Conservation (phyloP, 2,888 invertebrate genomes). For the Cephus pulcher region DNA sequence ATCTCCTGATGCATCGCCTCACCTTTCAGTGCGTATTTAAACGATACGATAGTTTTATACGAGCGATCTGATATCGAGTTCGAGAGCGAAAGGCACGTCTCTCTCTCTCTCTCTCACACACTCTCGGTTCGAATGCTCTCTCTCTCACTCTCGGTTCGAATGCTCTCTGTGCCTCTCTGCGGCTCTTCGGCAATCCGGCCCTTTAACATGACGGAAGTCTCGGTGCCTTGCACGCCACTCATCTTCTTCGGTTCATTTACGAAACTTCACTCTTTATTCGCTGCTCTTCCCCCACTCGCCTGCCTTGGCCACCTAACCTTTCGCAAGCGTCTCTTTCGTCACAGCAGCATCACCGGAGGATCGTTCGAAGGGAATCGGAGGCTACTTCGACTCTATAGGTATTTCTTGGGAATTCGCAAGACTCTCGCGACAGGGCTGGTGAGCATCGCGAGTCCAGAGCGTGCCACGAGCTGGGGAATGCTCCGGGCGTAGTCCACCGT, state of each 20-base stretch:
- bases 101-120: conserved; percentile 1
- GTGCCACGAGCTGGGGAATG: conserved; percentile 11
- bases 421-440: conserved; percentile 5
- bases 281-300: conserved; percentile 20
- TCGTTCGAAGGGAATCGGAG: too few relatives aligned
- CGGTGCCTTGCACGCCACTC: conserved; percentile 31
- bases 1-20: conserved; percentile 67
- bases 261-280: conserved; percentile 21
- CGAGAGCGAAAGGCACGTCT: conserved; percentile 52
- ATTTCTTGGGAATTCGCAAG: not conserved
- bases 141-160: conserved; percentile 22
- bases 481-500: not conserved
- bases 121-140: conserved; percentile 25
- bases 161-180: conserved; percentile 10
- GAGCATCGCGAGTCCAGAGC: conserved; percentile 24
- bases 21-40: conserved; percentile 68
- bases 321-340: not conserved
- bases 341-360: not conserved
- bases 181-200: conserved; percentile 26
- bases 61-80: conserved; percentile 65
- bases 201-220: conserved; percentile 56
- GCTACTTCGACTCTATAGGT: conserved; percentile 6
- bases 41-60: conserved; percentile 67
- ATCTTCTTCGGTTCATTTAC: conserved; percentile 26
- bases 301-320: too few relatives aligned